Evolutionary conservation across 1,140 invertebrate species (phyloP).

Genomic region (Ceratosolen fusciceps): DNA sequence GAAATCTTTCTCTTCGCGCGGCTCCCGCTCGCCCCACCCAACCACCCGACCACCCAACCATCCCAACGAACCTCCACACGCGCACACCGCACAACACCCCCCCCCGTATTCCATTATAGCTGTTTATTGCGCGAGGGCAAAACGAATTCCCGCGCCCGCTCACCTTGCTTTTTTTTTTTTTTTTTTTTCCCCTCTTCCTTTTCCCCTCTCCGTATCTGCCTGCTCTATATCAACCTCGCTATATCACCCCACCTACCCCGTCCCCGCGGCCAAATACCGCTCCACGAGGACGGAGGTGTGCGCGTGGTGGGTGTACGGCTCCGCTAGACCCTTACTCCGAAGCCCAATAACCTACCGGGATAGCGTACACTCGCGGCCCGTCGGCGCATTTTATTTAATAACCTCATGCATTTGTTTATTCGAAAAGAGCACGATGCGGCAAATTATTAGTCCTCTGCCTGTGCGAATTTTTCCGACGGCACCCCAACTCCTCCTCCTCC

Average conservation of each 20-base stretch:
- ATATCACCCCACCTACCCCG: not conserved
- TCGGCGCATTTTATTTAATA: slow-evolving; percentile 41
- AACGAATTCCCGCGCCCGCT: slow-evolving; percentile 35
- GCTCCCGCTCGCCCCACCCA: not conserved
- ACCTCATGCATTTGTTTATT: slow-evolving; percentile 35
- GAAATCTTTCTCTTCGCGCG: slow-evolving; percentile 58
- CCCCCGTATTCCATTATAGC: slow-evolving; percentile 49
- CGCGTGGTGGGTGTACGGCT: not conserved
- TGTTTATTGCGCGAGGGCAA: slow-evolving; percentile 48
- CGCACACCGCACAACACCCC: not conserved
- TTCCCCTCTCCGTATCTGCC: slow-evolving; percentile 1
- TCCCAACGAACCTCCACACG: not conserved
- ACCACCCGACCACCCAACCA: not conserved
- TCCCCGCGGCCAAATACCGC: not conserved
- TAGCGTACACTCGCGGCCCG: not conserved
- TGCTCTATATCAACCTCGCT: not conserved
- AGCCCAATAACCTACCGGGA: not conserved
- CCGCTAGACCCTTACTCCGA: too few relatives aligned
- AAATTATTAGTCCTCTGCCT: slow-evolving; percentile 22
- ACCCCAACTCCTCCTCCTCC: too few relatives aligned
- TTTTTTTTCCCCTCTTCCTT: not conserved
- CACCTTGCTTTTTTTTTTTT: slow-evolving; percentile 1
- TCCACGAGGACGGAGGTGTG: not conserved
- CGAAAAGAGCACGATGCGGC: not conserved
- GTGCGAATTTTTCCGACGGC: not conserved